Evolutionary conservation across 2,888 invertebrate species (phyloP).

Genomic region (Drosophila leonis): DNA sequence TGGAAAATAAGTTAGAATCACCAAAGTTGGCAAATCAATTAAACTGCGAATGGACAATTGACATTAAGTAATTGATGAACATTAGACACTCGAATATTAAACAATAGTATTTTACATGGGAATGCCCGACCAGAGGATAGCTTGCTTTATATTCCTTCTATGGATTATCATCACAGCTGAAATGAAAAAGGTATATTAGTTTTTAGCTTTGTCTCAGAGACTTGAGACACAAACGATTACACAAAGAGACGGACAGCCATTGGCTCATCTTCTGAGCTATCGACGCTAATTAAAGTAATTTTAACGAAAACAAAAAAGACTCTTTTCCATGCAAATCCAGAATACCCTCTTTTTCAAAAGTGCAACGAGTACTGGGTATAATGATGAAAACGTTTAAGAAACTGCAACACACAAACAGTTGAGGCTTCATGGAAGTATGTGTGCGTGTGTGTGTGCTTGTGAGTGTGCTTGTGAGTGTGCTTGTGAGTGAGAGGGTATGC

Average conservation of each 20-base stretch:
- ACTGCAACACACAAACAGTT: conserved; percentile 29
- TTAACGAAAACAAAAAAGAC: too few relatives aligned
- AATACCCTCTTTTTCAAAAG: background rate
- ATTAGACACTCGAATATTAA: conserved; percentile 16
- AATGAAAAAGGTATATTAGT: background rate
- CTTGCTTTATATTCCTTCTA: background rate
- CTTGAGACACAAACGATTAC: background rate
- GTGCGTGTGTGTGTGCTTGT: conserved; percentile 6
- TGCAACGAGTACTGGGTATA: background rate
- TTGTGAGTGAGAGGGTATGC: conserved; percentile 13
- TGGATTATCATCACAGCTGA: background rate
- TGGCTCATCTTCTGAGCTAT: background rate
- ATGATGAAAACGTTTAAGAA: conserved; percentile 38
- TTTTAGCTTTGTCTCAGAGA: background rate
- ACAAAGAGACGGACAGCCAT: background rate
- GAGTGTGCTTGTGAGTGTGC: too few relatives aligned
- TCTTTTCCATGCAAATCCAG: background rate
- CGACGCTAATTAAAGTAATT: background rate
- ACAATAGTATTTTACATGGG: conserved; percentile 1
- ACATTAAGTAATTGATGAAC: conserved; percentile 31
- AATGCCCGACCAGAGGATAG: background rate
- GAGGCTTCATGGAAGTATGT: conserved; percentile 7
- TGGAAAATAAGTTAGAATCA: conserved; percentile 3
- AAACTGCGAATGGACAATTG: conserved; percentile 21
- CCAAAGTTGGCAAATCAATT: conserved; percentile 39